Percentiles rank a stretch among this genome's conserved stretches.
phyloP scores from a whole-genome alignment of 2,113 vertebrate genomes.

The Phaetusa simplex region DNA sequence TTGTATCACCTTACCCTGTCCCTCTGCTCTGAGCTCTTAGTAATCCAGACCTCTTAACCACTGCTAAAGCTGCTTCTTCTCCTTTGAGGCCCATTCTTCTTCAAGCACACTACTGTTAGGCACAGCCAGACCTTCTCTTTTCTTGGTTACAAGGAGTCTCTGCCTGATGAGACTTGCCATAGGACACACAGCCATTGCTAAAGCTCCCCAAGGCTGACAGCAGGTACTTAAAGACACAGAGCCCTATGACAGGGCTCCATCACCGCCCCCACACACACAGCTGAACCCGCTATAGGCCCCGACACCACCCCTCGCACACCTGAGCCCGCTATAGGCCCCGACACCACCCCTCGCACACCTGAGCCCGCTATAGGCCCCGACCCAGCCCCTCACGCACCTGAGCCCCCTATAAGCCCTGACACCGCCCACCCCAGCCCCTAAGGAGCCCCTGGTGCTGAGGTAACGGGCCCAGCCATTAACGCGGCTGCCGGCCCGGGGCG shows the following conservation, averaged over 20 bases:
- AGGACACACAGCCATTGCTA: fast-evolving
- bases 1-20: not conserved
- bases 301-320: not conserved
- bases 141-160: no score
- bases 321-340: not conserved
- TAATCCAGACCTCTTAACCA: not conserved
- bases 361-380: not conserved
- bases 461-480: not conserved
- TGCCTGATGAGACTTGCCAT: no score
- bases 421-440: no score
- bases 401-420: fast-evolving
- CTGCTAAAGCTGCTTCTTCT: not conserved
- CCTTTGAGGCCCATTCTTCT: not conserved
- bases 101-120: no score
- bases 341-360: not conserved
- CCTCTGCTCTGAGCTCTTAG: not conserved
- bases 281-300: fast-evolving
- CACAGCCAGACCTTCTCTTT: no score
- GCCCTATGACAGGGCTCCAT: no score
- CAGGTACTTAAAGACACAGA: not conserved
- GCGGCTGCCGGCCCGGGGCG: fast-evolving
- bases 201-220: no score
- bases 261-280: no score
- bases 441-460: not conserved
- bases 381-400: not conserved